These are phyloP conservation scores for Cheilosia vulpina DNA, from an alignment of 2,888 invertebrate species.

Conservation along the genomic window DNA sequence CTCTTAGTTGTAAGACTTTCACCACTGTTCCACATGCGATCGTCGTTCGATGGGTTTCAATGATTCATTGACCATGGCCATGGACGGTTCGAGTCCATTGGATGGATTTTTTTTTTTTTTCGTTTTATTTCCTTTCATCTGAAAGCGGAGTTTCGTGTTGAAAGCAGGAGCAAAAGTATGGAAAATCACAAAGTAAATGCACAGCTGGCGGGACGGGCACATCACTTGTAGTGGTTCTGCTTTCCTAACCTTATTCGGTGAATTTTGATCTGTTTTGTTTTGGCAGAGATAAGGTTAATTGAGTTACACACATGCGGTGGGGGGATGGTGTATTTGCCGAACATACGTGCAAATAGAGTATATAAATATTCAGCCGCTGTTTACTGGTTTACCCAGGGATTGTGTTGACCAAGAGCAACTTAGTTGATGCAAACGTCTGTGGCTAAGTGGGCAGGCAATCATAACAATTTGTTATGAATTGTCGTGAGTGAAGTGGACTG, in stretches of 20 bases:
- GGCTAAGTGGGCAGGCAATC: neutral
- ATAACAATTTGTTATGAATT: neutral
- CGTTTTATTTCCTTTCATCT: neutral
- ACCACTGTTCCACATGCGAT: conserved; percentile 64
- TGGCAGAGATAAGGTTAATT: neutral
- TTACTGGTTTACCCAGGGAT: too few relatives aligned
- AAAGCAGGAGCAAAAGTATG: neutral
- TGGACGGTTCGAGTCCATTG: conserved; percentile 70
- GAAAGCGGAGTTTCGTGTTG: neutral
- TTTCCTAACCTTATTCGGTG: neutral
- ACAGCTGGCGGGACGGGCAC: conserved; percentile 25
- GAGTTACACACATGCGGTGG: neutral
- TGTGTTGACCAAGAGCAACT: neutral
- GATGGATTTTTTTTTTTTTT: conserved; percentile 12
- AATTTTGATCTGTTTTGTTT: neutral
- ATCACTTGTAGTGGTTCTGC: conserved; percentile 37
- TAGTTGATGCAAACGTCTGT: neutral
- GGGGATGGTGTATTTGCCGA: neutral
- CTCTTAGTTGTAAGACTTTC: conserved; percentile 37
- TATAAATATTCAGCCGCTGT: neutral
- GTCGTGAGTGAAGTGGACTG: too few relatives aligned
- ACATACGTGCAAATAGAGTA: neutral
- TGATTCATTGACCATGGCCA: conserved; percentile 73
- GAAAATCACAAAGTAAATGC: conserved; percentile 45
- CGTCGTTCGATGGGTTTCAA: conserved; percentile 66